Evolutionary conservation across 2,113 vertebrate species (phyloP).

Genomic region (Tor tambroides): DNA sequence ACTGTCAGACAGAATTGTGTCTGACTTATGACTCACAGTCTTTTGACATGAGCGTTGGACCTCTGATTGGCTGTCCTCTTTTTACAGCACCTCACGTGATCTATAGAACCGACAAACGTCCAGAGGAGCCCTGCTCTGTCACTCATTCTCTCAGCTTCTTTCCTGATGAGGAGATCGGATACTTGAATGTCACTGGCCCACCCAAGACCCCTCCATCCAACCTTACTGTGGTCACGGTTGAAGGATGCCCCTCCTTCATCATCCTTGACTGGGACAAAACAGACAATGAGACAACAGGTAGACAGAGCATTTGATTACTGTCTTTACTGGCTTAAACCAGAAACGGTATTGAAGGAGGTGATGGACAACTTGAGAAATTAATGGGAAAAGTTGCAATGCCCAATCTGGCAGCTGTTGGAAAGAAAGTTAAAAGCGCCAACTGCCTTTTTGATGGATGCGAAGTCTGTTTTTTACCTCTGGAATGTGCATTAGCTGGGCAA

Average conservation of each 20-base stretch:
- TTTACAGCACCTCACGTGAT: slow-evolving; percentile 86
- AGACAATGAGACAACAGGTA: slow-evolving; percentile 93
- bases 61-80: not conserved
- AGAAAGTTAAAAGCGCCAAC: slow-evolving; percentile 2
- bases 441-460: not conserved
- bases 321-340: not conserved
- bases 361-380: not conserved
- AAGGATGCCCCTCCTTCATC: slow-evolving; percentile 93
- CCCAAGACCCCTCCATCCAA: slow-evolving; percentile 89
- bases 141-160: slow-evolving; percentile 88
- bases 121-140: slow-evolving; percentile 91
- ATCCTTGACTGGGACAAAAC: slow-evolving; percentile 92
- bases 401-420: slow-evolving; percentile 9
- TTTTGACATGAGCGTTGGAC: not conserved
- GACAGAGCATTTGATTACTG: slow-evolving; percentile 12
- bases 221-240: slow-evolving; percentile 93
- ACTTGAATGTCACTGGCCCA: slow-evolving; percentile 80
- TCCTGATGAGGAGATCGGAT: slow-evolving; percentile 78
- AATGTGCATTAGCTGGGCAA: slow-evolving; percentile 8
- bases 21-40: not conserved
- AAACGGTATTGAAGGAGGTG: not conserved
- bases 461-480: not conserved
- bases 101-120: slow-evolving; percentile 89
- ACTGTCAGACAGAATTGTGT: not conserved
- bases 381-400: not conserved